Base-by-base conservation (phyloP, 2,797 vertebrate genomes). In the Lutjanus campechanus region DNA sequence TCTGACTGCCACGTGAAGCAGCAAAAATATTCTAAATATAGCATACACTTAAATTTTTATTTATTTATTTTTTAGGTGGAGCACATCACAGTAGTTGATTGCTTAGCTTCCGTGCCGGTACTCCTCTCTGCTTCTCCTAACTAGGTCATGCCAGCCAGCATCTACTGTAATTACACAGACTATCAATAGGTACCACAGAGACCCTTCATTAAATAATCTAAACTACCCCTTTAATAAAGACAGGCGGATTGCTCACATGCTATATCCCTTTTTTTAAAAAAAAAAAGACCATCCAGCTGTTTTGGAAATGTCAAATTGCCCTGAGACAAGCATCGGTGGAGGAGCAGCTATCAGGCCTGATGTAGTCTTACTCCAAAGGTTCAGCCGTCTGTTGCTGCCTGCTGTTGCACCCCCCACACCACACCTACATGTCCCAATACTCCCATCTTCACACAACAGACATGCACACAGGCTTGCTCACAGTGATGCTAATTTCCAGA, bases 281-380 rank as follows among this genome's bases (percentile, higher is more conserved):
- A 69, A 73, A 60, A 47, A 58, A 64, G 2, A 79, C 29, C 5
- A 36, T 87, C 60, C 84, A 92, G 88, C 83, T 88, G 84, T 87
- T 87, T 85, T 73, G 77, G 25, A 89, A 87, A 88, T 78, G 74
- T 88, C 83, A 85, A 77, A 88, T 82, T 85, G 78, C 65, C 71
- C 75, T 54, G 64, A 86, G 76, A 83, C 19, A 62, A 88, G 69
- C 76, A 83, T 79, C 81, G 68, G 84, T 58, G 70, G 66, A 82
- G 40, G 47, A 79, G 68, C 77, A 84, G 77, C 73, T 51, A 85
- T 82, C 85, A 68, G 85, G 80, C 77, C 82, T 79, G 80, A 88
- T 90, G 85, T 71, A 61, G 77, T 74, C 87, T 86, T 89, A 73
- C 83, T 80, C 83, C 74, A 69, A 89, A 84, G 87, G 85, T 88